Evolutionary conservation across 2,888 invertebrate species (phyloP).

Genomic region (Scaptomyza caliginosa): DNA sequence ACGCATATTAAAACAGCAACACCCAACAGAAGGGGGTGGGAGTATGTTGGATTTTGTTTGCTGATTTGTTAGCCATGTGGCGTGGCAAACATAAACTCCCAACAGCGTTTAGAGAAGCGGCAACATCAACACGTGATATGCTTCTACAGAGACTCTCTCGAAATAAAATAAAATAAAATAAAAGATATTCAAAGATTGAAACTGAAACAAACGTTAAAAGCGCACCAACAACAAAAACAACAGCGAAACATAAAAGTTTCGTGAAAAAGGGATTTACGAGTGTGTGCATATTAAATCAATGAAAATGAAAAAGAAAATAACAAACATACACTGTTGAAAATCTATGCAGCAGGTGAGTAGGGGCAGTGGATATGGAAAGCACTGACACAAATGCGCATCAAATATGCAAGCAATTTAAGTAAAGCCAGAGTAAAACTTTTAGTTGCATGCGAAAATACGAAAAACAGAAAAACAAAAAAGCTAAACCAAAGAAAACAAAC

Average conservation of each 20-base stretch:
- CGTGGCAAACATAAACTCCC: slow-evolving; percentile 1
- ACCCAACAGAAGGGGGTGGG: neutral
- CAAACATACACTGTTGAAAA: slow-evolving; percentile 7
- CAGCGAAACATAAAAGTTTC: slow-evolving; percentile 48
- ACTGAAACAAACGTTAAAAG: slow-evolving; percentile 53
- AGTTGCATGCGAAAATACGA: neutral
- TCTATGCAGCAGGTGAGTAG: slow-evolving; percentile 7
- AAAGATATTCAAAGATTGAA: slow-evolving; percentile 49
- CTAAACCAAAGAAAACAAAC: too few species aligned
- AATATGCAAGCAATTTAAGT: slow-evolving; percentile 51
- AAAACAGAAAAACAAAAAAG: neutral
- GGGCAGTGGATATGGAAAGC: neutral
- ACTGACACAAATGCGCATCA: slow-evolving; percentile 32
- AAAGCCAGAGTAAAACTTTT: slow-evolving; percentile 20
- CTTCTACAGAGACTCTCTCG: neutral
- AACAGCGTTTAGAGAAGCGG: slow-evolving; percentile 1
- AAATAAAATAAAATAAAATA: slow-evolving; percentile 2
- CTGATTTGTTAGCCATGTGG: slow-evolving; percentile 45
- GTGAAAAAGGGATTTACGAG: slow-evolving; percentile 68
- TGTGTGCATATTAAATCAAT: slow-evolving; percentile 73
- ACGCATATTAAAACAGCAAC: slow-evolving; percentile 72
- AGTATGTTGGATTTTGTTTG: neutral
- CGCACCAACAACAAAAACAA: slow-evolving; percentile 7
- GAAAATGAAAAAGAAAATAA: slow-evolving; percentile 23
- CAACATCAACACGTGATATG: slow-evolving; percentile 43